Base-by-base conservation (phyloP, 2,888 invertebrate species). In the Linyphia triangularis region DNA sequence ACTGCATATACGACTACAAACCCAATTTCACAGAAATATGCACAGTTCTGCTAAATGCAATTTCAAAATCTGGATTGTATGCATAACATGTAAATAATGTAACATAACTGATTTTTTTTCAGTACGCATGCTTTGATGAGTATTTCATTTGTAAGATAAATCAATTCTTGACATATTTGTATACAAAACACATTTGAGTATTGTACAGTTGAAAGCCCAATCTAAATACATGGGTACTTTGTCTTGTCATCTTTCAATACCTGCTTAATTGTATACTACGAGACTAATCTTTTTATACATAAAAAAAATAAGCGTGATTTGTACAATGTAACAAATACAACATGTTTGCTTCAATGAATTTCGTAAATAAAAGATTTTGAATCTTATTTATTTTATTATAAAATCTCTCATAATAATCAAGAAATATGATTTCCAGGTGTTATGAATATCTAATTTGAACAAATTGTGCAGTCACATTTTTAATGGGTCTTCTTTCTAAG, bases 341-440 rank as follows among this genome's bases (percentile, higher is more conserved):
- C 16, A 57, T 63, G 63, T 77, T 67, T 75, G 73, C 59, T 69
- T 61, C 26, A 43, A 78, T 33, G 37, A 85, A 78, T 85, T 85
- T 85, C 85, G 33, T 85, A 85, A 51, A 85, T 85, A 85, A 85
- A 85, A 37, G 37, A 73, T 37, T 85, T 85, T 77, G 69, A 85
- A 77, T 75, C 22, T n/a, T 0, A 37, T 2, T 51, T 33, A 26
- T 22, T 24, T 61, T 65, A 65, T 65, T 30, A 16, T 28, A 26
- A 7, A 65, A 65, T 16, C 28, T n/a, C n/a, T n/a, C n/a, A n/a
- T n/a, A n/a, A n/a, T n/a, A n/a, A n/a, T n/a, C n/a, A n/a, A n/a
- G n/a, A n/a, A n/a, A n/a, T n/a, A n/a, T n/a, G n/a, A n/a, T n/a
- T n/a, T n/a, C n/a, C n/a, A n/a, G n/a, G n/a, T n/a, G n/a, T n/a